A percentile compares a stretch with the other conserved stretches of the same genome.
phyloP scores from a whole-genome alignment of 1,140 invertebrate species.

The Cephus cinctus region DNA sequence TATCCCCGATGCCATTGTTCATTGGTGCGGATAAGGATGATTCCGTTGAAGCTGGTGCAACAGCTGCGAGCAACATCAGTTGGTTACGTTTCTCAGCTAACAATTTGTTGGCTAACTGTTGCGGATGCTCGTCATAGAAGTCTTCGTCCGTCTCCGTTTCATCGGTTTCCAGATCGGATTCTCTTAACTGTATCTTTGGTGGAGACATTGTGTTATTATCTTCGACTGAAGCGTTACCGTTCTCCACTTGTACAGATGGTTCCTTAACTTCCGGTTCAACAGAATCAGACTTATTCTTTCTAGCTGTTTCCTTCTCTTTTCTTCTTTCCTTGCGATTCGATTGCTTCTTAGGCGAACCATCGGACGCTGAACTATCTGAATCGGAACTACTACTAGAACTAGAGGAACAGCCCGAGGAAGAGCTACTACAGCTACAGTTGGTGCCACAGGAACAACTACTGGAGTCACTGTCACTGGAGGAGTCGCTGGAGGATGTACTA shows the following conservation, averaged over 20 bases:
- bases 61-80: constrained; percentile 59
- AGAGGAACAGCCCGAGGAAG: constrained; percentile 58
- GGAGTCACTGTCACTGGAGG: constrained; percentile 72
- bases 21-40: constrained; percentile 40
- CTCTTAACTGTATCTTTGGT: constrained; percentile 53
- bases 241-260: constrained; percentile 5
- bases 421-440: constrained; percentile 76
- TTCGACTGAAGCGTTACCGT: constrained; percentile 11
- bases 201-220: constrained; percentile 9
- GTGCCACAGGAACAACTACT: constrained; percentile 75
- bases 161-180: constrained; percentile 80
- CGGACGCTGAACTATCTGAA: constrained; percentile 64
- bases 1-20: constrained; percentile 61
- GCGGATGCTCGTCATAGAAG: constrained; percentile 81
- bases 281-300: constrained; percentile 52
- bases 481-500: constrained; percentile 65
- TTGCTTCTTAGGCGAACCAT: constrained; percentile 50
- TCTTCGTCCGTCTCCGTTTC: constrained; percentile 84
- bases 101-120: constrained; percentile 67
- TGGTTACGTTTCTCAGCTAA: constrained; percentile 73
- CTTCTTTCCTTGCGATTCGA: constrained; percentile 44
- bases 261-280: constrained; percentile 22
- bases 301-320: constrained; percentile 45
- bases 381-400: constrained; percentile 71
- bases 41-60: constrained; percentile 37